phyloP scores from a whole-genome alignment of 2,888 invertebrate species.

The Synanthedon tipuliformis region DNA sequence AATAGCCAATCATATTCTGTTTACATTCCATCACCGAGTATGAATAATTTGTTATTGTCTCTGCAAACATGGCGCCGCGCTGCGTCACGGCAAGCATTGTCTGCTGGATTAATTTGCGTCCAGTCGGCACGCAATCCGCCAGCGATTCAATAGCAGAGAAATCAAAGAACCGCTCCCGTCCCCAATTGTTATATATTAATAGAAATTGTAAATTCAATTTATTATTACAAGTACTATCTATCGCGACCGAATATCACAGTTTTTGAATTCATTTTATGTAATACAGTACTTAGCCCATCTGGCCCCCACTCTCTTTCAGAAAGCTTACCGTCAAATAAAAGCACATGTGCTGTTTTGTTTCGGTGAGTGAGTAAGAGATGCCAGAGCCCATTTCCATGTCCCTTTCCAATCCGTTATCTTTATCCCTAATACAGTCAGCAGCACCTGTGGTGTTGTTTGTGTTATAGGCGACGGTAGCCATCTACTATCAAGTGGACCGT shows the following conservation, averaged over 20 bases:
- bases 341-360: no score
- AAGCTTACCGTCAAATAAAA: no score
- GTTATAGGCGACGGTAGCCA: no score
- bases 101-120: slow-evolving; percentile 47
- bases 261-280: slow-evolving; percentile 17
- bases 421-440: no score
- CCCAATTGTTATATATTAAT: slow-evolving; percentile 45
- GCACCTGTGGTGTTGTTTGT: no score
- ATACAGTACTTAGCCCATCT: no score
- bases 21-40: slow-evolving; percentile 68
- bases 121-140: slow-evolving; percentile 28
- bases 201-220: slow-evolving; percentile 46
- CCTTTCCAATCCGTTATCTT: no score
- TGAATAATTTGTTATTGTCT: slow-evolving; percentile 70
- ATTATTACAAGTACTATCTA: slow-evolving; percentile 23
- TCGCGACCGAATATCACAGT: slow-evolving; percentile 20
- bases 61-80: slow-evolving; percentile 42
- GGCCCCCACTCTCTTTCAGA: no score
- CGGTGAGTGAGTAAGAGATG: no score
- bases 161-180: slow-evolving; percentile 45
- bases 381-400: no score
- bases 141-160: slow-evolving; percentile 31
- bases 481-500: no score
- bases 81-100: slow-evolving; percentile 59
- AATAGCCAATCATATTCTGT: slow-evolving; percentile 71